Evolutionary conservation across 1,140 invertebrate species (phyloP).

Genomic region (Propsilocerus akamusi): DNA sequence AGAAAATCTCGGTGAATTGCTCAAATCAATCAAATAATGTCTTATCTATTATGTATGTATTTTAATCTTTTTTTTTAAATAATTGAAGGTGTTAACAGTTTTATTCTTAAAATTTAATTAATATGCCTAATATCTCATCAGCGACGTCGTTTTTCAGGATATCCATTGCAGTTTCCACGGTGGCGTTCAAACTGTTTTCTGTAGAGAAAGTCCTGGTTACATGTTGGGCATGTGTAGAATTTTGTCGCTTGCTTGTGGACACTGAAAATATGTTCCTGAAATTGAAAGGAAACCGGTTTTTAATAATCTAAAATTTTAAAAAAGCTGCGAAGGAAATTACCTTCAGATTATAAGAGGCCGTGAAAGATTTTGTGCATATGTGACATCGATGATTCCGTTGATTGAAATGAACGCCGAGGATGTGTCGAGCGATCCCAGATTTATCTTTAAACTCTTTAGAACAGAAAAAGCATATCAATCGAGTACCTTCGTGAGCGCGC

Average conservation of each 20-base stretch:
- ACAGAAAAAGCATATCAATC: neutral
- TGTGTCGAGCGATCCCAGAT: neutral
- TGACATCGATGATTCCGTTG: neutral
- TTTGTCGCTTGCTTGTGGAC: neutral
- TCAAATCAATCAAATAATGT: too few relatives aligned
- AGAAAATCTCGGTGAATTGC: too few relatives aligned
- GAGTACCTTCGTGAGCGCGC: neutral
- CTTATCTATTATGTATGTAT: too few relatives aligned
- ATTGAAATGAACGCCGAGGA: neutral
- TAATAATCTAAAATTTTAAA: too few relatives aligned
- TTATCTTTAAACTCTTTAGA: neutral
- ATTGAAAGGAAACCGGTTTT: too few relatives aligned
- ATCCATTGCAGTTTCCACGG: neutral
- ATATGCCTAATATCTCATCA: too few relatives aligned
- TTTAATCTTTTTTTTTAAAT: too few relatives aligned
- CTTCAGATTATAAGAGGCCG: neutral
- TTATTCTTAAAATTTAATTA: too few relatives aligned
- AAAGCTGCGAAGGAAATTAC: too few relatives aligned
- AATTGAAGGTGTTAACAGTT: too few relatives aligned
- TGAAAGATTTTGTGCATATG: neutral
- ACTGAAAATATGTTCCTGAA: neutral
- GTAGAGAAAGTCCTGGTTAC: neutral
- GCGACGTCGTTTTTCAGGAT: neutral
- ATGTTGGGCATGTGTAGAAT: neutral
- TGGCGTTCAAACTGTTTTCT: neutral